phyloP scores from a whole-genome alignment of 1,140 invertebrate genomes.

The Coelopa frigida region DNA sequence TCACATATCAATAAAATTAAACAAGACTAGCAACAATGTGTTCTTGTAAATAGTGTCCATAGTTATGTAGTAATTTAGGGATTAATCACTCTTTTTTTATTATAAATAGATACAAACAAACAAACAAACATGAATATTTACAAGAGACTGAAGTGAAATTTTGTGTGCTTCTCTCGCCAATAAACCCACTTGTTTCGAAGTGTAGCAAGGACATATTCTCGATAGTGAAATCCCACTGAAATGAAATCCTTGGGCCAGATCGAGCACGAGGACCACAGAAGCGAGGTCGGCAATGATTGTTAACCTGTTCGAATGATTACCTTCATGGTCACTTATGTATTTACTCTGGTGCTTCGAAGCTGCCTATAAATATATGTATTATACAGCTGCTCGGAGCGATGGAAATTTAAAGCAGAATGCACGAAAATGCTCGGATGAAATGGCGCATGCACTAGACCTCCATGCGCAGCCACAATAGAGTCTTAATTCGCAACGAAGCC shows the following conservation, averaged over 20 bases:
- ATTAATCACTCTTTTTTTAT: not conserved
- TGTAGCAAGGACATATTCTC: too few relatives aligned
- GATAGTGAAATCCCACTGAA: too few relatives aligned
- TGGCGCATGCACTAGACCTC: conserved; percentile 9
- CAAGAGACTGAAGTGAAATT: not conserved
- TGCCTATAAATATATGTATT: not conserved
- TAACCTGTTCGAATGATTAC: conserved; percentile 2
- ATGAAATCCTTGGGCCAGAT: too few relatives aligned
- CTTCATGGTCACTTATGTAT: not conserved
- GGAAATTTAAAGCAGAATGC: not conserved
- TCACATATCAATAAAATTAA: not conserved
- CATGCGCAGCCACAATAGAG: conserved; percentile 33
- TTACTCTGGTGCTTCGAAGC: not conserved
- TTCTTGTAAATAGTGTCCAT: too few relatives aligned
- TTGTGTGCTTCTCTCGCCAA: too few relatives aligned
- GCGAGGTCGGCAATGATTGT: conserved; percentile 7
- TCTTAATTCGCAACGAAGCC: conserved; percentile 45
- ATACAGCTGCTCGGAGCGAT: not conserved
- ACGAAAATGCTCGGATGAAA: not conserved
- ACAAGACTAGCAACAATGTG: not conserved
- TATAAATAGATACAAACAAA: not conserved
- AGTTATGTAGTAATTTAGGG: too few relatives aligned
- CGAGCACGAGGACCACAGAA: conserved; percentile 4
- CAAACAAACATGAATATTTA: not conserved
- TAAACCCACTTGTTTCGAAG: too few relatives aligned